A percentile compares a stretch with the other conserved stretches of the same genome.
These are phyloP conservation scores for Emydoidea blandingii DNA, from an alignment of 2,797 vertebrate genomes.

Conservation along the genomic window DNA sequence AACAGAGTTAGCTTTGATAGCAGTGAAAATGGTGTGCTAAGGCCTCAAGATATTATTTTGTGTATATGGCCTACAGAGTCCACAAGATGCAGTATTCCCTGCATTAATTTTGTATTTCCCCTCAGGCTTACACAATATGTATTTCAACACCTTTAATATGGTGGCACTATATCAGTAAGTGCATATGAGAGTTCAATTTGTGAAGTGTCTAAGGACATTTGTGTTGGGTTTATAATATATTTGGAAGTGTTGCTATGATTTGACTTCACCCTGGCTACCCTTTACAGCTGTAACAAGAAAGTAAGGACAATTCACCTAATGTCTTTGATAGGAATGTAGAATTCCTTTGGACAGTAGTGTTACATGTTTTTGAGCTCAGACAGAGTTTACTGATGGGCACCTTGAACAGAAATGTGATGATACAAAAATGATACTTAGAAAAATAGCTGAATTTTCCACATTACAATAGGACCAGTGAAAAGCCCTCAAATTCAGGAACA, in stretches of 20 bases:
- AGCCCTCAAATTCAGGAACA: constrained; percentile 32
- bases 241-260: constrained; percentile 44
- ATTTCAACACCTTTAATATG: constrained; percentile 39
- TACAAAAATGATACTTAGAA: constrained; percentile 45
- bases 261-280: constrained; percentile 54
- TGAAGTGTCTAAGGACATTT: constrained; percentile 42
- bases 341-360: constrained; percentile 67
- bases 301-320: constrained; percentile 61
- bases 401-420: constrained; percentile 62
- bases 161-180: constrained; percentile 32
- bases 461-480: constrained; percentile 30
- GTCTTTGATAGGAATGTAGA: constrained; percentile 68
- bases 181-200: constrained; percentile 33
- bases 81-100: constrained; percentile 25
- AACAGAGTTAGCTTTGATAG: constrained; percentile 27
- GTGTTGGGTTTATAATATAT: constrained; percentile 55
- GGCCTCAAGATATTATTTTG: constrained; percentile 32
- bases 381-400: constrained; percentile 59
- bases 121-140: constrained; percentile 40
- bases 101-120: constrained; percentile 36
- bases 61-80: constrained; percentile 40
- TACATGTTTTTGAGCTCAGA: constrained; percentile 40
- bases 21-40: neutral
- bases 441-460: constrained; percentile 51
- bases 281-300: constrained; percentile 26